Evolutionary conservation across 2,113 vertebrate genomes (phyloP).

Genomic region (Cebidichthys violaceus): DNA sequence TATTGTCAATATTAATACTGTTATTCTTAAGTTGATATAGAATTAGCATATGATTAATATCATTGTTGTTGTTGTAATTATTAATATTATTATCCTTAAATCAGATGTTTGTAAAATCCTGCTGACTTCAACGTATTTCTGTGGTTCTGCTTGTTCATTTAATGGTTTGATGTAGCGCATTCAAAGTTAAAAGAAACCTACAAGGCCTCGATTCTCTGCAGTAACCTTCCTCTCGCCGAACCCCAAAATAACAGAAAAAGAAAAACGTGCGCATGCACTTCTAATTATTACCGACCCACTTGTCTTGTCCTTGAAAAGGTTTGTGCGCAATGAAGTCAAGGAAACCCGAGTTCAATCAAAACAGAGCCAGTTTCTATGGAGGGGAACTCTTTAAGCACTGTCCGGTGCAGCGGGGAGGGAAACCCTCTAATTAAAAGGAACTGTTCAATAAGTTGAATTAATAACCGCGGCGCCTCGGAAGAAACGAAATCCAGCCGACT

Average conservation of each 20-base stretch:
- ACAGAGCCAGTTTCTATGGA: constrained; percentile 37
- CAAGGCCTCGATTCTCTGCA: constrained; percentile 5
- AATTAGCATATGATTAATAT: background rate
- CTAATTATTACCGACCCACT: constrained; percentile 72
- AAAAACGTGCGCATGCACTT: constrained; percentile 54
- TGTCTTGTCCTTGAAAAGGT: constrained; percentile 62
- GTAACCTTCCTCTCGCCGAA: background rate
- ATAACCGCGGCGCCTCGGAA: background rate
- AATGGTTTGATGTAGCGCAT: background rate
- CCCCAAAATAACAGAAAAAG: constrained; percentile 48
- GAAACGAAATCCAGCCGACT: constrained; percentile 32
- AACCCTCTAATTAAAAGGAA: background rate
- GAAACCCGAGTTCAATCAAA: constrained; percentile 62
- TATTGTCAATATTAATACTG: background rate
- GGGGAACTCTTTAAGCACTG: constrained; percentile 11
- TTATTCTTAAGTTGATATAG: background rate
- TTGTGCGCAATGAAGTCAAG: constrained; percentile 57
- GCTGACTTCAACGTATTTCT: background rate
- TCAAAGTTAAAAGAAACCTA: constrained; percentile 1
- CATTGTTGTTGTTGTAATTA: background rate
- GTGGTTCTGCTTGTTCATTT: background rate
- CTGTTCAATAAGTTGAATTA: constrained; percentile 13
- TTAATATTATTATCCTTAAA: background rate
- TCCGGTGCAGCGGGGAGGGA: constrained; percentile 17
- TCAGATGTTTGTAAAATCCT: background rate